A percentile compares a stretch with the other conserved stretches of the same genome.
These are phyloP conservation scores for Crocodylus rhombifer DNA, from an alignment of 2,797 vertebrate genomes.

Conservation along the genomic window DNA sequence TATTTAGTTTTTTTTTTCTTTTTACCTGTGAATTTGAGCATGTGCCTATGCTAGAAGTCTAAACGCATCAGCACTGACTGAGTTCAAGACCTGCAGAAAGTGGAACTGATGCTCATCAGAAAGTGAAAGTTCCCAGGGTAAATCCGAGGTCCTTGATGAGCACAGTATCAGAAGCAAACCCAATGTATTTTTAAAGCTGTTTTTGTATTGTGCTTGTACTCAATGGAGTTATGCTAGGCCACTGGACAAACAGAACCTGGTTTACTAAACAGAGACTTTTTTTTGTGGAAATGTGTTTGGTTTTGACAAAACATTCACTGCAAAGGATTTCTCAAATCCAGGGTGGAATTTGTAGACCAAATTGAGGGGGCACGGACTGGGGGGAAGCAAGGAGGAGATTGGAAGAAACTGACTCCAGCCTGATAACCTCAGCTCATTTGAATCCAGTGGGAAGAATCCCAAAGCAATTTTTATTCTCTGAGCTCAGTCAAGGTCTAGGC, in stretches of 20 bases:
- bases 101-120: neutral
- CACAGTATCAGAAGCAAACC: neutral
- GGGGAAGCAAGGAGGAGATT: too few relatives aligned
- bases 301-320: neutral
- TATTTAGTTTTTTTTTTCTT: neutral
- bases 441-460: too few relatives aligned
- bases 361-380: fast-evolving
- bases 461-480: too few relatives aligned
- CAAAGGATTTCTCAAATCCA: neutral
- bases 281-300: neutral
- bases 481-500: too few relatives aligned
- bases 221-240: neutral
- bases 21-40: neutral
- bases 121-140: neutral
- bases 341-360: neutral
- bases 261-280: neutral
- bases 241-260: neutral
- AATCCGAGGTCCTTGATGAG: neutral
- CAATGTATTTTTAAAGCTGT: neutral
- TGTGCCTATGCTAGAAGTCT: neutral
- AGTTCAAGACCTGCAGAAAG: neutral
- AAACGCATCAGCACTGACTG: neutral
- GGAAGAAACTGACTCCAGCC: too few relatives aligned
- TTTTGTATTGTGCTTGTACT: neutral
- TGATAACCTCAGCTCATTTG: too few relatives aligned